Percentiles rank a stretch among this genome's conserved stretches.
Evolutionary conservation across 1,140 invertebrate genomes (phyloP).

Genomic region (Neotoxoptera formosana): DNA sequence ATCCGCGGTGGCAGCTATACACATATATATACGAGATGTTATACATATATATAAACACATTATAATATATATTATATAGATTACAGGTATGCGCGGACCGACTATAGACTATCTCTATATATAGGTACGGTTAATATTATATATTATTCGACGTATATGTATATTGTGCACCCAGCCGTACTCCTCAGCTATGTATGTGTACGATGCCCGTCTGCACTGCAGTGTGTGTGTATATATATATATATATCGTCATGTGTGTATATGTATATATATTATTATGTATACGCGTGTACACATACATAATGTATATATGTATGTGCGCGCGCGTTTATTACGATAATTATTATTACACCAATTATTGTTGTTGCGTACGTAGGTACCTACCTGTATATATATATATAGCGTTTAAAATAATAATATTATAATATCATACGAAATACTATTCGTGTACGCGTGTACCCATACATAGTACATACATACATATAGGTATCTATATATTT

Average conservation of each 20-base stretch:
- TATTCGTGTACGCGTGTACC: background rate
- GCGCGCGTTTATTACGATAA: background rate
- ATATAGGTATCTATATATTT: background rate
- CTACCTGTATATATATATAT: too few relatives aligned
- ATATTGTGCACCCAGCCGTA: background rate
- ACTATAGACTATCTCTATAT: conserved; percentile 16
- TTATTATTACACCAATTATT: conserved; percentile 14
- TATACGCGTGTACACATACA: too few relatives aligned
- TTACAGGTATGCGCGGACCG: background rate
- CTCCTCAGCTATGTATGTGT: background rate
- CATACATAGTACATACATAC: too few relatives aligned
- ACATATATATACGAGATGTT: too few relatives aligned
- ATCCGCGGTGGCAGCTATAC: background rate
- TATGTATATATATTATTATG: background rate
- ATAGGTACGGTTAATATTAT: background rate
- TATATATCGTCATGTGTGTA: background rate
- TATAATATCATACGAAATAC: background rate
- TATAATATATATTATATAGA: background rate
- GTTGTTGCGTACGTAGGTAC: background rate
- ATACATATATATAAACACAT: background rate
- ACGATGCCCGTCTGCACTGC: background rate
- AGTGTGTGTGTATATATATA: too few relatives aligned
- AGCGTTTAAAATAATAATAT: background rate
- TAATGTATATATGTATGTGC: too few relatives aligned
- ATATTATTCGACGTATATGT: background rate